Evolutionary conservation across 2,888 invertebrate species (phyloP).

Genomic region (Phortica magna): DNA sequence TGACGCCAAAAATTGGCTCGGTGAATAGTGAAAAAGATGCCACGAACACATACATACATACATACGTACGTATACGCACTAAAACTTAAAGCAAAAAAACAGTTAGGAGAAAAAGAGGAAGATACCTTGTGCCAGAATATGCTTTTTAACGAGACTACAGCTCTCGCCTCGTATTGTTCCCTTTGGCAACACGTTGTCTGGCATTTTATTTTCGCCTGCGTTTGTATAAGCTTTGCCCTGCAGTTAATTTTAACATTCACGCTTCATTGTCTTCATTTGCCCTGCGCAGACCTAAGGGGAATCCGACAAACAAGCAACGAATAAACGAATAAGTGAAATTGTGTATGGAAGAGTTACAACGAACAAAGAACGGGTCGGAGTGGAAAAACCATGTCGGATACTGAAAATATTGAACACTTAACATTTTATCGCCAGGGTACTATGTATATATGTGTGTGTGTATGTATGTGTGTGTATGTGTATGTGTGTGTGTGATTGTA

Average conservation of each 20-base stretch:
- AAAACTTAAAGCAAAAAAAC: constrained; percentile 39
- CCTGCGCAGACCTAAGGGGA: constrained; percentile 5
- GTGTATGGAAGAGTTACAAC: neutral
- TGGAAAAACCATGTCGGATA: neutral
- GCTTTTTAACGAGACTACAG: neutral
- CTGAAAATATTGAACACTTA: constrained; percentile 29
- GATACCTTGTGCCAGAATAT: neutral
- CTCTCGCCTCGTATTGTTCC: neutral
- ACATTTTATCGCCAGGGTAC: constrained; percentile 23
- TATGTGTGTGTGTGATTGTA: constrained; percentile 16
- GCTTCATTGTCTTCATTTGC: constrained; percentile 46
- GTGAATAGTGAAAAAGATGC: neutral
- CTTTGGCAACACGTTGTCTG: neutral
- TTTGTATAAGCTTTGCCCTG: constrained; percentile 27
- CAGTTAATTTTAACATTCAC: constrained; percentile 50
- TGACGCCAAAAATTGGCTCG: neutral
- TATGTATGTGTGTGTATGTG: neutral
- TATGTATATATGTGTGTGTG: constrained; percentile 12
- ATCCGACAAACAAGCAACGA: constrained; percentile 23
- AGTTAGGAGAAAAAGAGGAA: neutral
- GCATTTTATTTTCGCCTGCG: neutral
- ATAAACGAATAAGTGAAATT: constrained; percentile 9
- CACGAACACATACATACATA: neutral
- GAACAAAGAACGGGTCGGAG: constrained; percentile 15
- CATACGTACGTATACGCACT: neutral